Conservation (phyloP, 2,113 vertebrate species). For the Solea senegalensis region DNA sequence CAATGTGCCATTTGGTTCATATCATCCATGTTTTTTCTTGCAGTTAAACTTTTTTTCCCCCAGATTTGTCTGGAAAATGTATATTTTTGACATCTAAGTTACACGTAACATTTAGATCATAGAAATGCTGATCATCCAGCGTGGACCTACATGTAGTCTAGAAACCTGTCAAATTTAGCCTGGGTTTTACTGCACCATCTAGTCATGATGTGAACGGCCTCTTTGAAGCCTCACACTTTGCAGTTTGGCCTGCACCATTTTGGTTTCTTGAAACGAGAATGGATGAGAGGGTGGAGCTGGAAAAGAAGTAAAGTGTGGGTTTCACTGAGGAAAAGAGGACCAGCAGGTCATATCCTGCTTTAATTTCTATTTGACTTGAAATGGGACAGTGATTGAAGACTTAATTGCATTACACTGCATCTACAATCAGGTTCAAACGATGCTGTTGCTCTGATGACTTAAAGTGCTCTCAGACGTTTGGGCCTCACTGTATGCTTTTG, state of each 20-base stretch:
- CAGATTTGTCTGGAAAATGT: not conserved
- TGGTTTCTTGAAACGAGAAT: no score
- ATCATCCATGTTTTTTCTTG: not conserved
- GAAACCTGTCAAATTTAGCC: not conserved
- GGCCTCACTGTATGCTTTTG: not conserved
- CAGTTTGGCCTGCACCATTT: no score
- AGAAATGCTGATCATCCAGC: constrained; percentile 11
- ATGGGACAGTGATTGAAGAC: no score
- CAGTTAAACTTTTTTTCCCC: no score
- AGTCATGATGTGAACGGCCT: no score
- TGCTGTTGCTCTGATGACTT: not conserved
- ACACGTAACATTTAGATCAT: not conserved
- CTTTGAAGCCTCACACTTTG: no score
- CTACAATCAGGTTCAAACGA: not conserved
- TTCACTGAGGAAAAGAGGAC: no score
- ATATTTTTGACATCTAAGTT: not conserved
- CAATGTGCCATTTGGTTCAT: not conserved
- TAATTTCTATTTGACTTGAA: no score
- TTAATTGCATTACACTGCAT: no score
- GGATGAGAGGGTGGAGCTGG: no score
- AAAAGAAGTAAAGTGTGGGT: no score
- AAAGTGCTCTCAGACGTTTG: not conserved
- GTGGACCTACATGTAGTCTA: not conserved
- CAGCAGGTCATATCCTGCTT: no score
- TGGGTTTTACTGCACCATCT: not conserved